Conservation (phyloP, 2,888 invertebrate genomes). For the Deilephila elpenor region DNA sequence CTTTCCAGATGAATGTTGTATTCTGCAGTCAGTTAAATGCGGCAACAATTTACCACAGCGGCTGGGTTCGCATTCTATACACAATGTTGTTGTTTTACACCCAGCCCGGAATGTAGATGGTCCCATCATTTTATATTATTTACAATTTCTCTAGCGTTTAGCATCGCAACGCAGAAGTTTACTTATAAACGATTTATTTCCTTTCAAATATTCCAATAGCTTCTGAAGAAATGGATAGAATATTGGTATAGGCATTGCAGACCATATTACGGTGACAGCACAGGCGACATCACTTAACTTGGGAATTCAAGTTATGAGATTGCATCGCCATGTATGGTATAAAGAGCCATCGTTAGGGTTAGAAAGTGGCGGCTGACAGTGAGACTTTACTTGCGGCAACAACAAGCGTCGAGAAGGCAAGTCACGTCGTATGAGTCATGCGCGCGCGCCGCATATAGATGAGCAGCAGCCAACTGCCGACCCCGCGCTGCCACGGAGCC, state of each 20-base stretch:
- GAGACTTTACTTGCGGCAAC: slow-evolving; percentile 54
- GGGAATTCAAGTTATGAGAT: slow-evolving; percentile 41
- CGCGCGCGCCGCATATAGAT: slow-evolving; percentile 72
- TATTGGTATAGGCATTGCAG: background rate
- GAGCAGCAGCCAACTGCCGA: slow-evolving; percentile 40
- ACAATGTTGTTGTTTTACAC: slow-evolving; percentile 33
- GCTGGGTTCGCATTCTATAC: slow-evolving; percentile 43
- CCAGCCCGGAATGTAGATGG: background rate
- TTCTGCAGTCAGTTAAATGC: slow-evolving; percentile 53
- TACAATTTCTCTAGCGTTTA: background rate
- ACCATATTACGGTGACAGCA: background rate
- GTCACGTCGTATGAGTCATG: slow-evolving; percentile 68
- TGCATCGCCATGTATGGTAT: slow-evolving; percentile 51
- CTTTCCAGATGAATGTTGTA: slow-evolving; percentile 55
- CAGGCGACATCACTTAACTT: background rate
- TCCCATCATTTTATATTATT: background rate
- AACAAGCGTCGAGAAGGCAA: slow-evolving; percentile 61
- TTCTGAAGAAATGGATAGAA: background rate
- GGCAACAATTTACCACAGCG: slow-evolving; percentile 49
- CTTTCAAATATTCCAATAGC: background rate
- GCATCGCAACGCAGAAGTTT: background rate
- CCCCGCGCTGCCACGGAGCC: slow-evolving; percentile 34
- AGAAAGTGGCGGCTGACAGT: slow-evolving; percentile 57
- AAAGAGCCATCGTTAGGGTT: slow-evolving; percentile 57
- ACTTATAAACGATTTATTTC: background rate